Percentiles rank a stretch among this genome's conserved stretches.
These are phyloP conservation scores for Apodemus agrarius DNA, from an alignment of 2,797 vertebrate species.

Conservation along the genomic window DNA sequence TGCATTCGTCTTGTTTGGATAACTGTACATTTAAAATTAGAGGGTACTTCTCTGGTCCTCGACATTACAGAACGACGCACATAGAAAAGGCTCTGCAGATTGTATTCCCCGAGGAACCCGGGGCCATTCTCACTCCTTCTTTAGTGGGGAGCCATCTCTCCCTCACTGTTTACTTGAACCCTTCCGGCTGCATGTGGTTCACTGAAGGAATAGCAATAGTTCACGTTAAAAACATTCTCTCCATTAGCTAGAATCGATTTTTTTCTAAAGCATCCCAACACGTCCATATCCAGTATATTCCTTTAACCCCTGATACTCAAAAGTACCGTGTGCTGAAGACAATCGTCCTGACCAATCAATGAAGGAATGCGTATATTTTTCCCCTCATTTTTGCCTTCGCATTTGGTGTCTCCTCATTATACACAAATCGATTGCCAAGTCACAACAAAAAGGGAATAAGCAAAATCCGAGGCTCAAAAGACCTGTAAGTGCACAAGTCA, in stretches of 20 bases:
- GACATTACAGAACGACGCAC: conserved; percentile 37
- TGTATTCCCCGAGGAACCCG: conserved; percentile 12
- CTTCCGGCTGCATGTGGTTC: conserved; percentile 76
- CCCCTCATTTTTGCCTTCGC: neutral
- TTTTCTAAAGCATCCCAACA: conserved; percentile 81
- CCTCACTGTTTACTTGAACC: conserved; percentile 75
- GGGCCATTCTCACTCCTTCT: conserved; percentile 62
- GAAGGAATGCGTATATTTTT: neutral
- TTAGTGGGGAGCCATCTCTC: conserved; percentile 70
- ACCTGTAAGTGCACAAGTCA: neutral
- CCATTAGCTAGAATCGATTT: conserved; percentile 85
- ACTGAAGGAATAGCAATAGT: conserved; percentile 78
- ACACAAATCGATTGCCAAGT: conserved; percentile 2
- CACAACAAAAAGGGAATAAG: neutral
- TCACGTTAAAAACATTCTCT: conserved; percentile 83
- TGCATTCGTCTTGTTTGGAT: conserved; percentile 66
- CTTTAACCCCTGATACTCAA: conserved; percentile 77
- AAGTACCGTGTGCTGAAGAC: neutral
- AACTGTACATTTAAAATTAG: conserved; percentile 74
- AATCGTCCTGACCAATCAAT: conserved; percentile 4
- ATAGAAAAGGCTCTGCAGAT: conserved; percentile 59
- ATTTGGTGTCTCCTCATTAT: neutral
- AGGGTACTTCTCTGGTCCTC: conserved; percentile 61
- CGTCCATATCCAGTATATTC: conserved; percentile 71
- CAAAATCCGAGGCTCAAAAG: neutral